Percentiles rank a stretch among this genome's conserved stretches.
phyloP scores from a whole-genome alignment of 2,113 vertebrate species.

The Turdus rufiventris region DNA sequence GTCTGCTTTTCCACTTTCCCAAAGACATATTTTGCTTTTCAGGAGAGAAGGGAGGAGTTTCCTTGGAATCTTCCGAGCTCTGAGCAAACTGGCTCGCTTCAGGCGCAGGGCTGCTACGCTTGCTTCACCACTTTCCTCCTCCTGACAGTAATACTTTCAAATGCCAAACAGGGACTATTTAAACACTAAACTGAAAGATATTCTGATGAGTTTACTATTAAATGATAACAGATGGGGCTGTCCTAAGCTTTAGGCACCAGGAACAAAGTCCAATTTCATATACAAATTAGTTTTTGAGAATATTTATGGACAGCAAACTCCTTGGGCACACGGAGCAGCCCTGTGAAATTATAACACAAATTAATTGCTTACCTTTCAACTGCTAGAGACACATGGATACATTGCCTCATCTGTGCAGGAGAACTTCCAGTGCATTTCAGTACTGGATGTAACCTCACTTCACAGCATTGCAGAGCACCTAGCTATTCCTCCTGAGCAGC shows the following conservation, averaged over 20 bases:
- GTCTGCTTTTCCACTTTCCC: not conserved
- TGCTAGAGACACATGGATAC: slow-evolving; percentile 10
- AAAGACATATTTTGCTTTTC: slow-evolving; percentile 31
- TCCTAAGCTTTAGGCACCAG: slow-evolving; percentile 58
- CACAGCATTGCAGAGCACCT: not conserved
- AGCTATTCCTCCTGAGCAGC: not conserved
- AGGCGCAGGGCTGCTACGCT: not conserved
- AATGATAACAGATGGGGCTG: slow-evolving; percentile 69
- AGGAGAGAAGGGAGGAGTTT: slow-evolving; percentile 46
- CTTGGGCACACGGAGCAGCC: not conserved
- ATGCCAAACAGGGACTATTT: slow-evolving; percentile 46
- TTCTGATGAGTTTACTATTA: slow-evolving; percentile 64
- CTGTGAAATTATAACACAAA: slow-evolving; percentile 22
- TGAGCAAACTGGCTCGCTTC: not conserved
- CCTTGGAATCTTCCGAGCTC: not conserved
- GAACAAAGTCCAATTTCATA: slow-evolving; percentile 55
- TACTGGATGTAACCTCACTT: not conserved
- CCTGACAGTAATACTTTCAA: slow-evolving; percentile 49
- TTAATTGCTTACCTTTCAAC: slow-evolving; percentile 11
- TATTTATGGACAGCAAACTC: slow-evolving; percentile 66
- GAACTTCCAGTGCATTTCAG: slow-evolving; percentile 15
- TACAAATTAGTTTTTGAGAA: slow-evolving; percentile 67
- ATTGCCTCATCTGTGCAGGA: slow-evolving; percentile 7
- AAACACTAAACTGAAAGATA: slow-evolving; percentile 57
- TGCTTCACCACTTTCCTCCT: not conserved